Percentiles rank a stretch among this genome's conserved stretches.
These are phyloP conservation scores for Leptinotarsa defecta DNA, from an alignment of 1,140 invertebrate genomes.

Conservation along the genomic window DNA sequence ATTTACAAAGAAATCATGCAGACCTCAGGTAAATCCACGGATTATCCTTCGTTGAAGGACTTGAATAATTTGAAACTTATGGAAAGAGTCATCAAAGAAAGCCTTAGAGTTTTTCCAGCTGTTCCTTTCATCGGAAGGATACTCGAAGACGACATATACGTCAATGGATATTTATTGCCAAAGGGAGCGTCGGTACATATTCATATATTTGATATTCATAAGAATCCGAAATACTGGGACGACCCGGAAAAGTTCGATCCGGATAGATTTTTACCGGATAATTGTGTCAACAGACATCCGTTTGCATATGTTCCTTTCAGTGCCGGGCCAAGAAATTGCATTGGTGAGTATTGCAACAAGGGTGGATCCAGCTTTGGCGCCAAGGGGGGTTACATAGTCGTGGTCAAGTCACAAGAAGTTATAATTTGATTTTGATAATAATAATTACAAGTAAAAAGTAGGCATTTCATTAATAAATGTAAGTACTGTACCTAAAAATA, in stretches of 20 bases:
- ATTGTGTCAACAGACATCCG: constrained; percentile 56
- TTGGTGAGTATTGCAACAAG: constrained; percentile 54
- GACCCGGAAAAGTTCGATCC: constrained; percentile 71
- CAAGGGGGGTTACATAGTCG: too few species aligned
- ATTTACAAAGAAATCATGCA: not conserved
- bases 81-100: constrained; percentile 61
- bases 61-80: constrained; percentile 1
- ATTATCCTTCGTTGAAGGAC: constrained; percentile 6
- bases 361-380: too few species aligned
- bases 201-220: constrained; percentile 41
- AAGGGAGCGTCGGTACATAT: constrained; percentile 23
- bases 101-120: constrained; percentile 68
- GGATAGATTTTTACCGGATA: constrained; percentile 69
- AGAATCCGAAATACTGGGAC: constrained; percentile 57
- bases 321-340: constrained; percentile 68
- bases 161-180: constrained; percentile 45
- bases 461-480: too few species aligned
- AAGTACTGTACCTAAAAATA: too few species aligned
- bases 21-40: not conserved
- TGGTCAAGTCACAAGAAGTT: too few species aligned
- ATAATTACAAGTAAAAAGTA: too few species aligned
- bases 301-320: constrained; percentile 69
- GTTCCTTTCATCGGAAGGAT: constrained; percentile 69
- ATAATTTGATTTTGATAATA: too few species aligned
- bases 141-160: constrained; percentile 58